Evolutionary conservation across 2,797 vertebrate genomes (phyloP), one percentile per base, ranked within the genome.

Genomic region (Darevskia nairensis): DNA sequence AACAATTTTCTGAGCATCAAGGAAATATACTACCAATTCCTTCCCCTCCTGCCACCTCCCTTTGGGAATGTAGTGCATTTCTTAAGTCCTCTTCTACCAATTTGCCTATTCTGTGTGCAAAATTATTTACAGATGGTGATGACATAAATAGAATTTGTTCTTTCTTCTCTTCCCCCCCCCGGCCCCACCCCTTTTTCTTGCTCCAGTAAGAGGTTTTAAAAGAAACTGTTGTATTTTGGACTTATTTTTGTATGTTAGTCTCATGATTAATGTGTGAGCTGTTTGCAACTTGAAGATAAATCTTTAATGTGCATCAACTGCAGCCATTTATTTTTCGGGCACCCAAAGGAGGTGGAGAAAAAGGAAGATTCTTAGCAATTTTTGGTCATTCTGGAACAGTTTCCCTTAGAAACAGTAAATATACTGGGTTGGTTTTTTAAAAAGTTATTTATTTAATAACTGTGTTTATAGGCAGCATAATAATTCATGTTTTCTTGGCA

Each of bases 231-330:
- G 1, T 61, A 25, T 74, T 0, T 1, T 2, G 35, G 8, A 86
- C 39, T 1, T 4, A 29, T 17, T 29, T 41, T 74, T 55, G 23
- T 59, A 66, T 77, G 23, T 39, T 41, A 50, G n/a, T 8, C 32
- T 80, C 41, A 59, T 87, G 39, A 84, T 87, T 87, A 87, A 84
- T 84, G 76, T n/a, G 25, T 74, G 68, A 84, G 69, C 10, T 75
- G 50, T 82, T 84, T 82, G 5, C 75, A 80, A 82, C 55, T 25
- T 86, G 8, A 19, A 13, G 1, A 2, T 0, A 25, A 80, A 41
- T 80, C 23, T 46, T 11, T 90, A 29, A 71, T 82, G 72, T 69
- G 84, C 21, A 21, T 84, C 64, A 32, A 72, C 19, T 44, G 44
- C 15, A 59, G 6, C 23, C 23, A 66, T 69, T 81, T 87, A 27